These are phyloP conservation scores for Holacanthus passer DNA, from an alignment of 2,113 vertebrate genomes.

Conservation along the genomic window DNA sequence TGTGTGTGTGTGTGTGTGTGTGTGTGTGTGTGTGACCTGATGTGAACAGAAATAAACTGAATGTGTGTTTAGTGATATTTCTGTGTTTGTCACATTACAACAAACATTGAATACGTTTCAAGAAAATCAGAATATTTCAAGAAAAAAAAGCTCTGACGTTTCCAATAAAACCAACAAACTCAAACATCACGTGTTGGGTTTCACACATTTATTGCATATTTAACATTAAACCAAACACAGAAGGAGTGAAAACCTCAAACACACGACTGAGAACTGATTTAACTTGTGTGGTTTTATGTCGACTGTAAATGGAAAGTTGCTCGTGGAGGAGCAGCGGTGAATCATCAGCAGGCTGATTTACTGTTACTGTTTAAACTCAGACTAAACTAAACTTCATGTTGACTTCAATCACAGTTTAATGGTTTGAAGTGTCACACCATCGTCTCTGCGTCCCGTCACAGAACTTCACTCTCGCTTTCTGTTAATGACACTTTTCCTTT, in stretches of 20 bases:
- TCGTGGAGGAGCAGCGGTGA: too few species aligned
- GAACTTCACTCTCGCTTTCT: neutral
- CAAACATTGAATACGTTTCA: too few species aligned
- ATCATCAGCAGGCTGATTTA: neutral
- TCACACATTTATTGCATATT: conserved; percentile 45
- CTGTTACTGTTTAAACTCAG: neutral
- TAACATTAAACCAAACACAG: conserved; percentile 22
- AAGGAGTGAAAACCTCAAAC: neutral
- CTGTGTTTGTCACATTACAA: too few species aligned
- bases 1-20: too few species aligned
- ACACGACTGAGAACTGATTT: neutral
- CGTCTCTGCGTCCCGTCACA: neutral
- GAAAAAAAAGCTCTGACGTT: too few species aligned
- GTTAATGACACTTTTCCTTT: neutral
- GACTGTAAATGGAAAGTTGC: too few species aligned
- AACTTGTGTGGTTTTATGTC: neutral
- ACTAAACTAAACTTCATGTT: neutral
- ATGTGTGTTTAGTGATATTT: too few species aligned
- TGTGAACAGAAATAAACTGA: too few species aligned
- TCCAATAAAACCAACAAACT: neutral
- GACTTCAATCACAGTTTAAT: conserved; percentile 35
- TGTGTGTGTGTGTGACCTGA: too few species aligned
- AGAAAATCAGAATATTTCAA: too few species aligned
- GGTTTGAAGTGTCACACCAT: neutral
- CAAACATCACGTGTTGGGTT: neutral